A percentile compares a stretch with the other conserved stretches of the same genome.
Conservation (phyloP, 2,113 vertebrate species). For the Elephantulus edwardii region DNA sequence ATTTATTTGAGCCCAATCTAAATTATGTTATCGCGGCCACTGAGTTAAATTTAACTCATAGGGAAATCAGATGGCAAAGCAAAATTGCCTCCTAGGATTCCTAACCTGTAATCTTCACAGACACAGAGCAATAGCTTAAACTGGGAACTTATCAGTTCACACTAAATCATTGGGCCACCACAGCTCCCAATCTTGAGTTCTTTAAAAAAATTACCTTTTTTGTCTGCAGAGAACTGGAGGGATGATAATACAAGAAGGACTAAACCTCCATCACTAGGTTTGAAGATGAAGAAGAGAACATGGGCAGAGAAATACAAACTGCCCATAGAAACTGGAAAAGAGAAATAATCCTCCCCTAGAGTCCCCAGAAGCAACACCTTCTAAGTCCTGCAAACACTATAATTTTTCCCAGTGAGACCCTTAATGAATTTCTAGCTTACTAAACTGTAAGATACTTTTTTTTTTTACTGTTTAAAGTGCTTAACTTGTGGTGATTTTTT, state of each 20-base stretch:
- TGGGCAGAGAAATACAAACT: background rate
- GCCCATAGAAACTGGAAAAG: background rate
- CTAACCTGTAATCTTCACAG: background rate
- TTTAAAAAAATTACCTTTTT: background rate
- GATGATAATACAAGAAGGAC: background rate
- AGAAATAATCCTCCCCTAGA: background rate
- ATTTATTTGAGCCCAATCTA: background rate
- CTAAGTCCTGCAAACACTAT: background rate
- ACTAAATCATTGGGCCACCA: background rate
- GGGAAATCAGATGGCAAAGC: background rate
- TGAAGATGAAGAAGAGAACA: background rate
- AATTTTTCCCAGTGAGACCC: background rate
- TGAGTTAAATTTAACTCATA: background rate
- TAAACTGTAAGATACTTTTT: background rate
- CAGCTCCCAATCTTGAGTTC: background rate
- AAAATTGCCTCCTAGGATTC: background rate
- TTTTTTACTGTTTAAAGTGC: background rate
- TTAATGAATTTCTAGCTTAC: background rate
- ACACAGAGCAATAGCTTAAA: background rate
- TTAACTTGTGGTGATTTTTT: background rate
- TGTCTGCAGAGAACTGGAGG: background rate
- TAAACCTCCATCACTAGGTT: background rate
- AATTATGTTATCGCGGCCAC: background rate
- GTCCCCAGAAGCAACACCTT: background rate
- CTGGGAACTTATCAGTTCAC: background rate